Base-by-base conservation (phyloP, 2,113 vertebrate genomes). In the Gopherus evgoodei region DNA sequence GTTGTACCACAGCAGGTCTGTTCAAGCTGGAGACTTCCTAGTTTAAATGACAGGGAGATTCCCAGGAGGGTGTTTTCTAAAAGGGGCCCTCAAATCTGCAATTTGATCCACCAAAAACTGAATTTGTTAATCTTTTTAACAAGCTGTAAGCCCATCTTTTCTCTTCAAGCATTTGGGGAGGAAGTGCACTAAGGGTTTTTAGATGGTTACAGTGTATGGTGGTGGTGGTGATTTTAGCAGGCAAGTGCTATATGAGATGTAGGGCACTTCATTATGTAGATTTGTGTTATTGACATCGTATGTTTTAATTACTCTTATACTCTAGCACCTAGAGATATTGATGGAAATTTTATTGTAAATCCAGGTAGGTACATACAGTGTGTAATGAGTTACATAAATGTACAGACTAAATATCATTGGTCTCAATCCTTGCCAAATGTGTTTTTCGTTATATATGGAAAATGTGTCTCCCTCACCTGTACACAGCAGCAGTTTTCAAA, bases 281-380 rank as follows among this genome's bases (percentile, higher is more conserved):
- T 89, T 87, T 87, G 87, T 13, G 65, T 44, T 86, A 29, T 81
- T 76, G 52, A 49, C 86, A 76, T 87, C 75, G 65, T 93, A 62
- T 81, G 21, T 31, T 93, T 95, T 94, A 65, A 90, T 93, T 94
- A 89, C 69, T 81, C 91, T 94, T 91, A 19, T 91, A 59, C 42
- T 94, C 9, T 25, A 80, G 82, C 78, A 79, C 52, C 76, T n/a
- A 80, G 88, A 89, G 94, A 31, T 90, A 88, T 82, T 92, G 89
- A 75, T 89, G 88, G 54, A 88, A 87, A 90, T 75, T 49, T 56
- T 25, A 25, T 82, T 38, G 24, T 54, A 38, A 53, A 54, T 81
- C 83, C 79, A 90, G 87, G 47, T 69, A 44, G 62, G 52, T 72
- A 59, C 3, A 16, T 83, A 69, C 80, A 84, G 16, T 86, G 89